These are phyloP conservation scores for Syritta pipiens DNA, from an alignment of 2,888 invertebrate genomes.

Conservation along the genomic window DNA sequence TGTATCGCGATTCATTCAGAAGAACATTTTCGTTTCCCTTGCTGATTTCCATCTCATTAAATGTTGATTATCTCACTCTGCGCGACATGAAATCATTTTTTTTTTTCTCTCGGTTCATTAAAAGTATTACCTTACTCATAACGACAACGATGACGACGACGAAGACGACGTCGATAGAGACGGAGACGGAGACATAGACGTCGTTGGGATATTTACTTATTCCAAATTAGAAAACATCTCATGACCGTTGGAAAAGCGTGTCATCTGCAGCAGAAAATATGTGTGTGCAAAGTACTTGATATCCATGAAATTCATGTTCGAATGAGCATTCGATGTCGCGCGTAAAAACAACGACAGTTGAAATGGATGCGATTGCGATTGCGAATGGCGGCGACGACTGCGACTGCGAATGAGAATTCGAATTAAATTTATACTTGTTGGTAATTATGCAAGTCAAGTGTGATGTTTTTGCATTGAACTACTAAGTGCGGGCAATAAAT, in stretches of 20 bases:
- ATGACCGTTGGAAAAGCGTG: background rate
- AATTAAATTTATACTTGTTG: background rate
- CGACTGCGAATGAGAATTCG: no score
- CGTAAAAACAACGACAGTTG: background rate
- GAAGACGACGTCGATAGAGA: no score
- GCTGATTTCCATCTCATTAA: slow-evolving; percentile 47
- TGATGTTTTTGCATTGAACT: slow-evolving; percentile 26
- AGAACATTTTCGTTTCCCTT: background rate
- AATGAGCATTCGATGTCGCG: slow-evolving; percentile 9
- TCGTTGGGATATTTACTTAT: no score
- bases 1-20: background rate
- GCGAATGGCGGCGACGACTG: no score
- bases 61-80: slow-evolving; percentile 32
- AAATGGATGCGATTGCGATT: no score
- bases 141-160: no score
- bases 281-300: slow-evolving; percentile 13
- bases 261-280: background rate
- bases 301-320: slow-evolving; percentile 8
- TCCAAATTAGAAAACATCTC: background rate
- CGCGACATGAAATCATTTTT: slow-evolving; percentile 26
- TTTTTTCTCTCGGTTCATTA: slow-evolving; percentile 43
- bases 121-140: slow-evolving; percentile 15
- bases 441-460: slow-evolving; percentile 25
- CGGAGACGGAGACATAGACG: no score
- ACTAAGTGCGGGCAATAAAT: slow-evolving; percentile 23